A percentile compares a stretch with the other conserved stretches of the same genome.
phyloP scores from a whole-genome alignment of 2,797 vertebrate species.

The Mycteria americana region DNA sequence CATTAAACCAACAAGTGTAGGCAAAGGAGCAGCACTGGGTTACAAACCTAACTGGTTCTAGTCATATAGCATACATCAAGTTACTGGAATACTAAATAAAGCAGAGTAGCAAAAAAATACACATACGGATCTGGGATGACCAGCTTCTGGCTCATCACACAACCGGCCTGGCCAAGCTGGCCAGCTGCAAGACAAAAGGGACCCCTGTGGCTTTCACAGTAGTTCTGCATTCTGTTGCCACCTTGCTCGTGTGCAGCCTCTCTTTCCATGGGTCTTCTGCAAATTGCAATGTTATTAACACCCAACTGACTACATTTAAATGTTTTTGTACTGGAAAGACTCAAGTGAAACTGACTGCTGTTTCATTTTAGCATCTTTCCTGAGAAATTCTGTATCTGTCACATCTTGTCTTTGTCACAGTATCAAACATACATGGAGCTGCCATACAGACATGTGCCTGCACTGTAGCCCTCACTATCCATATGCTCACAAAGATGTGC shows the following conservation, averaged over 20 bases:
- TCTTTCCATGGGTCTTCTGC: not conserved
- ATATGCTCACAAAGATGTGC: not conserved
- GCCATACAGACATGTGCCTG: not conserved
- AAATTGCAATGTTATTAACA: not conserved
- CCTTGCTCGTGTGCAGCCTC: not conserved
- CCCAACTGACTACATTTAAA: not conserved
- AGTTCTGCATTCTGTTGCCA: not conserved
- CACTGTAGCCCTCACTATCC: not conserved
- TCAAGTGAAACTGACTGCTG: not conserved
- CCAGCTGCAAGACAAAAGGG: not conserved
- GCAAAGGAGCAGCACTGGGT: not conserved
- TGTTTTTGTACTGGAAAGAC: not conserved
- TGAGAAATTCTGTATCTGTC: not conserved
- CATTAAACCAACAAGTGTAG: not conserved
- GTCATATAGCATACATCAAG: not conserved
- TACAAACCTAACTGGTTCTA: not conserved
- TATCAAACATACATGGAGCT: not conserved
- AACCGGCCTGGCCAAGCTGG: not conserved
- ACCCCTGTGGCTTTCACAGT: not conserved
- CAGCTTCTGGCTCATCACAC: not conserved
- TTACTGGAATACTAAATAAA: not conserved
- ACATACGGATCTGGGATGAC: not conserved
- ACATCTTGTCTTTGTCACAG: not conserved
- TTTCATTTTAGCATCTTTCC: not conserved
- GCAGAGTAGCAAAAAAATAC: not conserved